Percentiles rank a stretch among this genome's conserved stretches.
Evolutionary conservation across 2,888 invertebrate genomes (phyloP).

Genomic region (Ferdinandea cuprea): DNA sequence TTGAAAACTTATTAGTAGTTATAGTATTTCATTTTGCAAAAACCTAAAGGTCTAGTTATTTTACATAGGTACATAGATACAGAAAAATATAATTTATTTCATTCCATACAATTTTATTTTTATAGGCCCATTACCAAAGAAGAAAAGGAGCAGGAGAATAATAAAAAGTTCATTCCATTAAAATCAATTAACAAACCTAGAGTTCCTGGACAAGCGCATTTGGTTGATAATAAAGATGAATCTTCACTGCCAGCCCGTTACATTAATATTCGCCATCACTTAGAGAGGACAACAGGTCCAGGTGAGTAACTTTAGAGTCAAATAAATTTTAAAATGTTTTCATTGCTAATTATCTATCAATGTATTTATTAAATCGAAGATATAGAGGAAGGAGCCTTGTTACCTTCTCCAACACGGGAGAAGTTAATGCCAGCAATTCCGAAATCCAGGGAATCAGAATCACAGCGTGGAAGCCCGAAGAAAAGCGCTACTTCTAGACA

Average conservation of each 20-base stretch:
- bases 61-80: too few relatives aligned
- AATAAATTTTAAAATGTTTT: background rate
- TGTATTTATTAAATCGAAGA: slow-evolving; percentile 77
- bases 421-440: slow-evolving; percentile 88
- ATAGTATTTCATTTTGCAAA: too few relatives aligned
- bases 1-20: too few relatives aligned
- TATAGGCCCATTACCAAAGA: slow-evolving; percentile 91
- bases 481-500: slow-evolving; percentile 83
- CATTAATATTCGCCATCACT: slow-evolving; percentile 88
- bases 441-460: slow-evolving; percentile 82
- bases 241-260: slow-evolving; percentile 82
- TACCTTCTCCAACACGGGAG: slow-evolving; percentile 88
- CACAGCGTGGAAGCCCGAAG: slow-evolving; percentile 83
- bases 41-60: too few relatives aligned
- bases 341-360: slow-evolving; percentile 7
- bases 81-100: background rate
- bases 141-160: slow-evolving; percentile 93
- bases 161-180: slow-evolving; percentile 90
- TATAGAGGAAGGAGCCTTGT: slow-evolving; percentile 86
- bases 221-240: slow-evolving; percentile 84
- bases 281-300: slow-evolving; percentile 88
- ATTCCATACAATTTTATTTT: background rate
- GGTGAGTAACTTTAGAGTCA: slow-evolving; percentile 82
- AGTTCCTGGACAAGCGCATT: slow-evolving; percentile 85
- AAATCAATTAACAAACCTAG: slow-evolving; percentile 82